Base-by-base conservation (phyloP, 2,888 invertebrate species). In the Cerastis rubricosa region DNA sequence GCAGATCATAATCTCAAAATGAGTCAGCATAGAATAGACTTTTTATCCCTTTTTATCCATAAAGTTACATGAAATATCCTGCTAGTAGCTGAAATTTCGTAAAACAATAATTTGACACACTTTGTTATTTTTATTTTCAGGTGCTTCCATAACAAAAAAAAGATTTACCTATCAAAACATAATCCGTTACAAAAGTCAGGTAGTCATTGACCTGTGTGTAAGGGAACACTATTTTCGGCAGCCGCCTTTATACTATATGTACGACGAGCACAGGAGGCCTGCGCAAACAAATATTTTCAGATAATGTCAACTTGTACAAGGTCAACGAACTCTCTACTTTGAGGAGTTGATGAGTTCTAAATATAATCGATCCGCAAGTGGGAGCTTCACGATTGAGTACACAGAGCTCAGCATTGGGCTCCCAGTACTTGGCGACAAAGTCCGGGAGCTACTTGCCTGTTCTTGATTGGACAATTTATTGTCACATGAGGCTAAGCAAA, bases 201-300 rank as follows among this genome's bases (percentile, higher is more conserved):
- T 8, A 8, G n/a, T 68, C 49, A 19, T 51, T 35, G 69, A 76
- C 43, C 69, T 51, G 49, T 68, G 17, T 9, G 43, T 68, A 51
- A 25, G 8, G 35, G 19, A 49, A 65, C 19, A 64, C 35, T 71
- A 25, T 76, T 61, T 35, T 43, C n/a, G 19, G n/a, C 43, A 25
- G 51, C 35, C 17, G 61, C 51, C 35, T 25, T 69, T 69, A 63
- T 77, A 63, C 47, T 78, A 14, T 78, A 45, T 43, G 54, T 57
- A 54, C 64, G 43, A 14, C 64, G 54, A 43, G 51, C 29, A 51
- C 51, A n/a, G n/a, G 40, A 78, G 57, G 54, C 49, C 71, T 35
- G 57, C 29, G 35, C 43, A 65, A 71, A 78, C 51, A 49, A 59
- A 65, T 78, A 78, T 78, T 72, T 54, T 45, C 35, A n/a, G 57